A percentile compares a stretch with the other conserved stretches of the same genome.
These are phyloP conservation scores for Mycteria americana DNA, from an alignment of 2,797 vertebrate genomes.

Conservation along the genomic window DNA sequence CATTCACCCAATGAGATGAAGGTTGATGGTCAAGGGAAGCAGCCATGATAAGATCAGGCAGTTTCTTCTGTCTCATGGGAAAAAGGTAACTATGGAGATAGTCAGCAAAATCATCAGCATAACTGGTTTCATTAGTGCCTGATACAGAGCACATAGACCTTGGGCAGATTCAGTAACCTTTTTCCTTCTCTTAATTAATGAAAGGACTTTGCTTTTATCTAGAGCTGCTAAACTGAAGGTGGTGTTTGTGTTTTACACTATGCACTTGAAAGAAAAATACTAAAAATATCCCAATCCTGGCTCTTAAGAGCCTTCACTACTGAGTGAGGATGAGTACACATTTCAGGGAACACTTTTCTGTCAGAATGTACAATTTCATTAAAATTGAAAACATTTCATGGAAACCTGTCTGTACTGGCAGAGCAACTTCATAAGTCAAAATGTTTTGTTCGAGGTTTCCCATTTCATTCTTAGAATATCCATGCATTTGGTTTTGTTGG, in stretches of 20 bases:
- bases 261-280: background rate
- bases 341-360: background rate
- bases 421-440: background rate
- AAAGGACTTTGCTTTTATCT: background rate
- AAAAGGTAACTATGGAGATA: constrained; percentile 20
- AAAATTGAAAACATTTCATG: background rate
- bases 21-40: background rate
- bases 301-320: background rate
- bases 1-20: background rate
- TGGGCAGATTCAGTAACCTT: background rate
- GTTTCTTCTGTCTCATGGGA: background rate
- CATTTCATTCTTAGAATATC: background rate
- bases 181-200: background rate
- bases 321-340: background rate
- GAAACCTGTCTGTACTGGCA: background rate
- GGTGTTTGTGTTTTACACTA: background rate
- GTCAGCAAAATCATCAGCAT: background rate
- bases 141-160: background rate
- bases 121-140: background rate
- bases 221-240: background rate
- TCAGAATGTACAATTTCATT: background rate
- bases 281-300: background rate
- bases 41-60: background rate
- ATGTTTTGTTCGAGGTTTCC: background rate
- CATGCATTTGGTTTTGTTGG: background rate